Evolutionary conservation across 2,797 vertebrate species (phyloP).

Genomic region (Pelochelys cantorii): DNA sequence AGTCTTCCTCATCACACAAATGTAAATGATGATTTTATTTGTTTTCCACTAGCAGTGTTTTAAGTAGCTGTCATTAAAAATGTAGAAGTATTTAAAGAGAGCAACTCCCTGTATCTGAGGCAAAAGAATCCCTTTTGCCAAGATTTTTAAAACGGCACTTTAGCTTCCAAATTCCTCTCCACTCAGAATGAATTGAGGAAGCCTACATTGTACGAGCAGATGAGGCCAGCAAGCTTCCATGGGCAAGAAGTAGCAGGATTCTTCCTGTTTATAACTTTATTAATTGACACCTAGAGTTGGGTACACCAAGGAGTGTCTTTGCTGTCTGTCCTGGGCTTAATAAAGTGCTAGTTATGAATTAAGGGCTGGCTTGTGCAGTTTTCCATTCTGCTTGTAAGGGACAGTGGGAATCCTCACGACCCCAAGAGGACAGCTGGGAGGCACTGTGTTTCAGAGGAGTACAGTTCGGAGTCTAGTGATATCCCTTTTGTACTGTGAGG

Average conservation of each 20-base stretch:
- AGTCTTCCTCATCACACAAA: slow-evolving; percentile 16
- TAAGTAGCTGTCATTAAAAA: slow-evolving; percentile 69
- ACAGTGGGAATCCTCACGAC: background rate
- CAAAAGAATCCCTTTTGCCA: slow-evolving; percentile 39
- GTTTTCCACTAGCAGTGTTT: slow-evolving; percentile 36
- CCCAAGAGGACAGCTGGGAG: background rate
- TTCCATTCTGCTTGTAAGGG: background rate
- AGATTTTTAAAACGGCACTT: background rate
- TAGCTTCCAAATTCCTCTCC: background rate
- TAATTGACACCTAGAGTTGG: background rate
- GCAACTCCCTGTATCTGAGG: slow-evolving; percentile 43
- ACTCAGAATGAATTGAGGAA: background rate
- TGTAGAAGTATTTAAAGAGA: slow-evolving; percentile 58
- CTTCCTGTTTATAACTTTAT: background rate
- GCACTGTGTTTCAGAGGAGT: background rate
- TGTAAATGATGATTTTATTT: slow-evolving; percentile 55
- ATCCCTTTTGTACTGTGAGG: background rate
- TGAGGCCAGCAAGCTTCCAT: background rate
- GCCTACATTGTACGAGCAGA: background rate
- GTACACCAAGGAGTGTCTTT: background rate
- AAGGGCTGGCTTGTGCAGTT: background rate
- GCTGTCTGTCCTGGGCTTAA: background rate
- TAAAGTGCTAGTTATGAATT: background rate
- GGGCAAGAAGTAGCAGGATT: background rate
- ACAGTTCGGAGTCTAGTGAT: background rate